Percentiles rank a stretch among this genome's conserved stretches.
phyloP scores from a whole-genome alignment of 2,113 vertebrate species.

The Chloroceryle aenea region DNA sequence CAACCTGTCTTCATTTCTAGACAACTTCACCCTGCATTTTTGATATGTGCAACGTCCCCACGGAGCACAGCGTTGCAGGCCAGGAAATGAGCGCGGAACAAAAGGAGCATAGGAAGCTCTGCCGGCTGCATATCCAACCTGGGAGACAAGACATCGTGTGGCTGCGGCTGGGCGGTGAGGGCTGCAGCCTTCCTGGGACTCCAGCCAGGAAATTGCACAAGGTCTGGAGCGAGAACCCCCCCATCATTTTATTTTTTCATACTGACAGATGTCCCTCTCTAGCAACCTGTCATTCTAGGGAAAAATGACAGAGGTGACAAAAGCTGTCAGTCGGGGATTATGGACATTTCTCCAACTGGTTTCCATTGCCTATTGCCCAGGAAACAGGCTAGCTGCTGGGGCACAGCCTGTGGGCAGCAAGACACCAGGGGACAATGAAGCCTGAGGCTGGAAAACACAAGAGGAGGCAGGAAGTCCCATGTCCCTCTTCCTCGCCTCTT shows the following conservation, averaged over 20 bases:
- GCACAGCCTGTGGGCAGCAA: neutral
- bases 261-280: constrained; percentile 16
- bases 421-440: neutral
- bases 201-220: constrained; percentile 10
- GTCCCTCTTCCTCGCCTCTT: neutral
- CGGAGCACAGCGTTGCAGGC: neutral
- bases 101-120: constrained; percentile 31
- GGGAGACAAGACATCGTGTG: neutral
- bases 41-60: constrained; percentile 13
- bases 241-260: neutral
- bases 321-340: neutral
- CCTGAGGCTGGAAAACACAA: neutral
- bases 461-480: neutral
- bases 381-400: neutral
- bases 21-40: constrained; percentile 58
- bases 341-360: neutral
- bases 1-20: constrained; percentile 67
- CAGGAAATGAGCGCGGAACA: constrained; percentile 57
- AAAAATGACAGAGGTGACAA: neutral
- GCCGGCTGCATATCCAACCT: neutral
- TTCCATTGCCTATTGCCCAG: neutral
- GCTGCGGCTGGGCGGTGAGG: neutral
- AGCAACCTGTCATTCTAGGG: neutral
- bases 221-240: neutral
- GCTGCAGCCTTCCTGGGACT: neutral